Percentiles rank a stretch among this genome's conserved stretches.
These are phyloP conservation scores for Hyposoter dolosus DNA, from an alignment of 2,888 invertebrate species.

Conservation along the genomic window DNA sequence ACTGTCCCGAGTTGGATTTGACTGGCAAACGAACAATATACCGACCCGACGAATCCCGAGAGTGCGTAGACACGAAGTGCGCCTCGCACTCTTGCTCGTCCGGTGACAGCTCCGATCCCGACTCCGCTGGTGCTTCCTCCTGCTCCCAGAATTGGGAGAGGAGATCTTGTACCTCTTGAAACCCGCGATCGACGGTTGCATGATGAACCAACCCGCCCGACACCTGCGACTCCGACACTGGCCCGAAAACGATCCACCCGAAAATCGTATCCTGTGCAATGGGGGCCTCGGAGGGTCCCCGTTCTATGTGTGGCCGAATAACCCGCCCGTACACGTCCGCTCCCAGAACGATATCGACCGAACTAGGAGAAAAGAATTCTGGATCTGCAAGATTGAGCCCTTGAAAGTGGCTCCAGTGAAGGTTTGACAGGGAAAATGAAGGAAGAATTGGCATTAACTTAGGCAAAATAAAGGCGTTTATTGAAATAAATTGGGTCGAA, in stretches of 20 bases:
- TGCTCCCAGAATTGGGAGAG: slow-evolving; percentile 34
- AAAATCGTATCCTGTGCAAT: slow-evolving; percentile 52
- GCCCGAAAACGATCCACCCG: slow-evolving; percentile 52
- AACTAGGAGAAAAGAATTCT: slow-evolving; percentile 46
- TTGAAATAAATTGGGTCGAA: not conserved
- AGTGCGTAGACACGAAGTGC: slow-evolving; percentile 8
- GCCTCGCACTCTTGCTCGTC: slow-evolving; percentile 40
- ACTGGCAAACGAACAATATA: slow-evolving; percentile 11
- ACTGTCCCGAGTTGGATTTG: not conserved
- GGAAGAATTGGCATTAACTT: not conserved
- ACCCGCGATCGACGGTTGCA: not conserved
- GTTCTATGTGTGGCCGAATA: slow-evolving; percentile 47
- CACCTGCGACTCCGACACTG: not conserved
- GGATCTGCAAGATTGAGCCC: slow-evolving; percentile 62
- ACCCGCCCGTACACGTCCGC: slow-evolving; percentile 60
- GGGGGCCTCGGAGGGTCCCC: slow-evolving; percentile 27
- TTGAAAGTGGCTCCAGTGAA: slow-evolving; percentile 52
- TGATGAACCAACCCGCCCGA: not conserved
- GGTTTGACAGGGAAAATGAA: not conserved
- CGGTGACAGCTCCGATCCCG: not conserved
- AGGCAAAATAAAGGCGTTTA: not conserved
- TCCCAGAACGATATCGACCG: slow-evolving; percentile 64
- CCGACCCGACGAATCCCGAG: slow-evolving; percentile 9
- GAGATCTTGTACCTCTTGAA: not conserved
- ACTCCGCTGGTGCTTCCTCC: not conserved